Evolutionary conservation across 2,797 vertebrate genomes (phyloP).

Genomic region (Vultur gryphus): DNA sequence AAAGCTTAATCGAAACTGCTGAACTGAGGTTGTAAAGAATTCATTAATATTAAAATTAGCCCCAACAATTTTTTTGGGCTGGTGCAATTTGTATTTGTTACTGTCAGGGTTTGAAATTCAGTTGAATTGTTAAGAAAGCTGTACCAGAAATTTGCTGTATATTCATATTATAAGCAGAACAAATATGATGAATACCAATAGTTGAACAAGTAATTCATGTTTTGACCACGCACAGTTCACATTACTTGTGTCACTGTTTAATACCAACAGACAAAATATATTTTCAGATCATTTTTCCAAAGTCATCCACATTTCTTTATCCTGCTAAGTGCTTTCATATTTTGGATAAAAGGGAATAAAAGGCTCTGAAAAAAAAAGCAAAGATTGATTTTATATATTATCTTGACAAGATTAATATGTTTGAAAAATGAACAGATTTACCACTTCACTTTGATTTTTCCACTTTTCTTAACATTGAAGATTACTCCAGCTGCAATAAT

Average conservation of each 20-base stretch:
- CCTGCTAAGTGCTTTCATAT: conserved; percentile 77
- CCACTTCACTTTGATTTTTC: conserved; percentile 79
- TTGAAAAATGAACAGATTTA: conserved; percentile 80
- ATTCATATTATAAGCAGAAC: conserved; percentile 63
- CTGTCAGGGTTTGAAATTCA: conserved; percentile 86
- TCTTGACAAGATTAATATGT: conserved; percentile 83
- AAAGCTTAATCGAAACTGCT: conserved; percentile 99
- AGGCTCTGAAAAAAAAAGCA: conserved; percentile 65
- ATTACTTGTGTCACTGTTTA: conserved; percentile 61
- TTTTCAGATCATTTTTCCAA: conserved; percentile 65
- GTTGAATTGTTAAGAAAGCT: conserved; percentile 76
- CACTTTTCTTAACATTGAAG: conserved; percentile 80
- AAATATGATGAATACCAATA: conserved; percentile 63
- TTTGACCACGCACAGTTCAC: conserved; percentile 20
- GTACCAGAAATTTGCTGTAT: conserved; percentile 70
- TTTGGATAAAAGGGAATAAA: conserved; percentile 77
- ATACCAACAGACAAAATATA: conserved; percentile 70
- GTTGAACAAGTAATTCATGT: conserved; percentile 54
- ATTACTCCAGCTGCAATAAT: conserved; percentile 68
- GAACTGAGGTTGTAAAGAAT: conserved; percentile 99
- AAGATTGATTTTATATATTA: conserved; percentile 79
- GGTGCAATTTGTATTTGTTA: conserved; percentile 87
- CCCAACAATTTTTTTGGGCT: conserved; percentile 87
- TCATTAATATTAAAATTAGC: conserved; percentile 99
- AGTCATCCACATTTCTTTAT: conserved; percentile 68